Evolutionary conservation across 1,140 invertebrate genomes (phyloP).

Genomic region (Zaprionus kolodkinae): DNA sequence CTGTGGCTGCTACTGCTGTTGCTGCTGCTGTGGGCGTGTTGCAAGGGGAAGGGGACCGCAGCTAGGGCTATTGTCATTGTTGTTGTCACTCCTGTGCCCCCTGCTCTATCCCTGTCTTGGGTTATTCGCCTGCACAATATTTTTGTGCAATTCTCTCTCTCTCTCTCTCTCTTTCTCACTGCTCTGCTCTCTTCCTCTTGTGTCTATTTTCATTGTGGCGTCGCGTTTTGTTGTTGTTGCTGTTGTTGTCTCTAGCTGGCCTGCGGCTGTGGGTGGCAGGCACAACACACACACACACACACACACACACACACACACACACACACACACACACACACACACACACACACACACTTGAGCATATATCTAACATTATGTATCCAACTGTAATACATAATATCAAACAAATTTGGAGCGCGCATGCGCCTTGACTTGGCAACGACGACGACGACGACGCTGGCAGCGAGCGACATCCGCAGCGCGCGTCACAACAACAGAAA

Average conservation of each 20-base stretch:
- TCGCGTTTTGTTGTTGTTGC: conserved; percentile 20
- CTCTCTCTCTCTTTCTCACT: too few species aligned
- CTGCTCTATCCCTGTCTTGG: background rate
- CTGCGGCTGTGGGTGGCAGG: conserved; percentile 73
- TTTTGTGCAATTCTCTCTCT: conserved; percentile 53
- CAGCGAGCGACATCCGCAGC: conserved; percentile 1
- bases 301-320: conserved; percentile 20
- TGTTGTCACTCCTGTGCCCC: background rate
- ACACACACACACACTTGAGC: conserved; percentile 8
- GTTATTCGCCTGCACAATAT: conserved; percentile 44
- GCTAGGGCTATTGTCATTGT: conserved; percentile 38
- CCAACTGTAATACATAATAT: conserved; percentile 7
- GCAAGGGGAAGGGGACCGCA: background rate
- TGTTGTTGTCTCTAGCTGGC: conserved; percentile 32
- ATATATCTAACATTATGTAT: conserved; percentile 11
- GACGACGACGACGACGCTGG: background rate
- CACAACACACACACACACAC: conserved; percentile 37
- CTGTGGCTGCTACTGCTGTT: background rate
- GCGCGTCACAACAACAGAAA: conserved; percentile 28
- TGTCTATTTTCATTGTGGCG: conserved; percentile 48
- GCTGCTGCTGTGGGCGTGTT: background rate
- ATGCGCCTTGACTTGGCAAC: conserved; percentile 15
- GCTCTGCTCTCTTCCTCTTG: background rate
- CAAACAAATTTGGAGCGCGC: conserved; percentile 35
- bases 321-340: conserved; percentile 31